Conservation (phyloP, 2,888 invertebrate genomes). For the Agrenia bidenticulata region DNA sequence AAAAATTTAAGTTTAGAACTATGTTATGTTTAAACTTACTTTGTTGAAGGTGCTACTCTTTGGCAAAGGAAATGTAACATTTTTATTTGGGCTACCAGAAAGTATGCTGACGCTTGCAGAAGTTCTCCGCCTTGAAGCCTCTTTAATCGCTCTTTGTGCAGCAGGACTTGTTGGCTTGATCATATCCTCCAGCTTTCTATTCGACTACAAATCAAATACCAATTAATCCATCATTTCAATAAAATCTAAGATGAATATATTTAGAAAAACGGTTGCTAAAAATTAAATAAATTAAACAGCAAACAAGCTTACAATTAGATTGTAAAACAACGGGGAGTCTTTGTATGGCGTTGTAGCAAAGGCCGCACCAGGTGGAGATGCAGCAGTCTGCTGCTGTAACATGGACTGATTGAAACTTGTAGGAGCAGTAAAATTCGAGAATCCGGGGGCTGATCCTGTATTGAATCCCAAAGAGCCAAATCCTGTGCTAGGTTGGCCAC, state of each 20-base stretch:
- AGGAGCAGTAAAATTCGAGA: slow-evolving; percentile 28
- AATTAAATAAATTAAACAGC: no score
- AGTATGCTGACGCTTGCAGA: slow-evolving; percentile 37
- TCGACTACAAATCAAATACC: slow-evolving; percentile 56
- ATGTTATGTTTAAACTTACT: slow-evolving; percentile 28
- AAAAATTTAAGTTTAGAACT: no score
- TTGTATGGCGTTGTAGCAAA: slow-evolving; percentile 82
- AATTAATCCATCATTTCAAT: not conserved
- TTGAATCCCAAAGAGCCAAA: not conserved
- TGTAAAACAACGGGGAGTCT: slow-evolving; percentile 80
- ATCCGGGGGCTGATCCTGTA: slow-evolving; percentile 19
- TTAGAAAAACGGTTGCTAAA: not conserved
- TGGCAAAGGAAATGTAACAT: slow-evolving; percentile 40
- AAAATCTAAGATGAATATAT: slow-evolving; percentile 5
- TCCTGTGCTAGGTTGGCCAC: not conserved
- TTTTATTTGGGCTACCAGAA: slow-evolving; percentile 30
- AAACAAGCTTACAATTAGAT: slow-evolving; percentile 59
- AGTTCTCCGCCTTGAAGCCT: slow-evolving; percentile 46
- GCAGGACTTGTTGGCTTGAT: slow-evolving; percentile 71
- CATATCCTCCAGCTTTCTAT: slow-evolving; percentile 66
- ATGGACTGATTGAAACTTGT: slow-evolving; percentile 17
- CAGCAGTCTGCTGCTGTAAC: slow-evolving; percentile 4
- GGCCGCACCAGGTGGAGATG: slow-evolving; percentile 17
- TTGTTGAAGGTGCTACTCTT: slow-evolving; percentile 35
- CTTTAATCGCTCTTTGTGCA: slow-evolving; percentile 69